These are phyloP conservation scores for Dynastes grantii DNA, from an alignment of 2,888 invertebrate genomes.

Conservation along the genomic window DNA sequence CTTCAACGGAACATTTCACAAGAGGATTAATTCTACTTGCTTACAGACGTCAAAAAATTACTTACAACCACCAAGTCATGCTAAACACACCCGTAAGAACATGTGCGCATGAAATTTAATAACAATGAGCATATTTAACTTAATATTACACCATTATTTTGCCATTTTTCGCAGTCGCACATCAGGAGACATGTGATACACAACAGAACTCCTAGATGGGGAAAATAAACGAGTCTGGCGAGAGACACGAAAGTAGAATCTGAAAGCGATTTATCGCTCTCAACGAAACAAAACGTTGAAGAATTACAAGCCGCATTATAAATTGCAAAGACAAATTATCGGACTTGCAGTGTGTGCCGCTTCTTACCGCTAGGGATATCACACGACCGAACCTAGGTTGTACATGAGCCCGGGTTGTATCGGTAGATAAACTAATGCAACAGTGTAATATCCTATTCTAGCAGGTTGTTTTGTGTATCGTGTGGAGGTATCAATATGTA, in stretches of 20 bases:
- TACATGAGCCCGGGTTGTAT: constrained; percentile 3
- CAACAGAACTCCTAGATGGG: constrained; percentile 19
- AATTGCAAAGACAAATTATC: constrained; percentile 61
- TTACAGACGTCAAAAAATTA: too few species aligned
- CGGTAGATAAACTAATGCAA: constrained; percentile 14
- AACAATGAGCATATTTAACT: constrained; percentile 8
- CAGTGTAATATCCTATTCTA: constrained; percentile 16
- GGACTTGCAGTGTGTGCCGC: constrained; percentile 14
- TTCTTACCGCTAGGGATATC: constrained; percentile 31
- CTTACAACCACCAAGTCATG: background rate
- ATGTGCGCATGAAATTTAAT: constrained; percentile 13
- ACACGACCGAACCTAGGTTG: background rate
- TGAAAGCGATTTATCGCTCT: constrained; percentile 56
- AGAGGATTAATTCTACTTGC: too few species aligned
- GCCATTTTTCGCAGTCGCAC: constrained; percentile 8
- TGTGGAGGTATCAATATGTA: background rate
- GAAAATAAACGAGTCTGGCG: constrained; percentile 33
- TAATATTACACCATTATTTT: constrained; percentile 33
- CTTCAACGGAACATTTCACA: too few species aligned
- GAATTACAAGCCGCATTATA: constrained; percentile 57
- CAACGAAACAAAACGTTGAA: constrained; percentile 58
- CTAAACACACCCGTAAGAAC: constrained; percentile 9
- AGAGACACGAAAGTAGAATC: constrained; percentile 39
- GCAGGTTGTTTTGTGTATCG: constrained; percentile 8
- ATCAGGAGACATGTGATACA: constrained; percentile 29